phyloP scores from a whole-genome alignment of 2,797 vertebrate species.

The Gastrophryne carolinensis region DNA sequence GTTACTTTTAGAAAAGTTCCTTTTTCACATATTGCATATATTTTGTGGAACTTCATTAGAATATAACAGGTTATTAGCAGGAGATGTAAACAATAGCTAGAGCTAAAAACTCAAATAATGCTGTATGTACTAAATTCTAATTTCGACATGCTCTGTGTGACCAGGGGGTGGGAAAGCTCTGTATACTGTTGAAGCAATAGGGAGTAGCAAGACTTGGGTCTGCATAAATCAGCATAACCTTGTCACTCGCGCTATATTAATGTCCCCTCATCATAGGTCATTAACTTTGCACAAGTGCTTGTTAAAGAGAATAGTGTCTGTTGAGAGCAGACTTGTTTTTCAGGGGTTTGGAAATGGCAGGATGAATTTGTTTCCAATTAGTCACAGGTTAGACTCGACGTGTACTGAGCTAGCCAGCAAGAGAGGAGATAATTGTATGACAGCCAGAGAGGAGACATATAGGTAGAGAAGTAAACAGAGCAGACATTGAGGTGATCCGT shows the following conservation, averaged over 20 bases:
- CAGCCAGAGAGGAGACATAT: constrained; percentile 27
- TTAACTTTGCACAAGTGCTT: constrained; percentile 36
- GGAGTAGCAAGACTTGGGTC: background rate
- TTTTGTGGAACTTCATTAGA: too few relatives aligned
- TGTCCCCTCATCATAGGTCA: constrained; percentile 42
- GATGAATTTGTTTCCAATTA: constrained; percentile 48
- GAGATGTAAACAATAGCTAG: background rate
- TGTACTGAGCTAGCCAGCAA: background rate
- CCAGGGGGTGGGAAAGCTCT: background rate
- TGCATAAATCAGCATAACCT: constrained; percentile 8
- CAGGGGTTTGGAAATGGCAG: constrained; percentile 41
- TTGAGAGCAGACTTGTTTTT: constrained; percentile 16
- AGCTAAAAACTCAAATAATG: background rate
- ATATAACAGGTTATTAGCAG: background rate
- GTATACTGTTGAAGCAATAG: background rate
- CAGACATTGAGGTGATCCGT: constrained; percentile 2
- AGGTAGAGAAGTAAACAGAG: constrained; percentile 1
- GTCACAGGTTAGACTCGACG: constrained; percentile 35
- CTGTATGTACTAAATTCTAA: background rate
- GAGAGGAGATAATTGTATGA: constrained; percentile 40
- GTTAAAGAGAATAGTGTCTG: constrained; percentile 27
- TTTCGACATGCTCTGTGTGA: constrained; percentile 20
- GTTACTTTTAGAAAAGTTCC: too few relatives aligned
- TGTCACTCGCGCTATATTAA: constrained; percentile 32
- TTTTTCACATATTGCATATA: too few relatives aligned